phyloP scores from a whole-genome alignment of 2,888 invertebrate species.

The Eupithecia subumbrata region DNA sequence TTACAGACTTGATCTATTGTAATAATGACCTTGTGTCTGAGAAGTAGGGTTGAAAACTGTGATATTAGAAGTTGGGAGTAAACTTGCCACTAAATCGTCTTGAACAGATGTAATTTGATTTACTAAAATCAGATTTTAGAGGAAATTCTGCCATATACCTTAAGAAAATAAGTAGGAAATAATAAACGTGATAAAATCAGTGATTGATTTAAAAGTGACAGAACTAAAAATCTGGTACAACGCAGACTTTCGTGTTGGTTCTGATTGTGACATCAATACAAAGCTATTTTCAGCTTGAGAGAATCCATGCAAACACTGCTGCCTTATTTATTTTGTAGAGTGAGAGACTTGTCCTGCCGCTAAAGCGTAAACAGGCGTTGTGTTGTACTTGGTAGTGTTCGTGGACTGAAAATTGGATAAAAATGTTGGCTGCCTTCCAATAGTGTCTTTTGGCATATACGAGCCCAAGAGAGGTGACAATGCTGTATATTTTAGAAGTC shows the following conservation, averaged over 20 bases:
- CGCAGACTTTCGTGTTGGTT: neutral
- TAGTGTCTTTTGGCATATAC: conserved; percentile 17
- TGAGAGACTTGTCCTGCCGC: neutral
- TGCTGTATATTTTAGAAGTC: neutral
- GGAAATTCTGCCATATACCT: neutral
- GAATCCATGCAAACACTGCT: neutral
- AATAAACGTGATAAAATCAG: neutral
- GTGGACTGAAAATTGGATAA: conserved; percentile 22
- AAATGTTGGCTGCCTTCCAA: conserved; percentile 30
- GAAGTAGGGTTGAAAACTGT: conserved; percentile 27
- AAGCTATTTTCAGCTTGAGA: conserved; percentile 7
- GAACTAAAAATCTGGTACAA: neutral
- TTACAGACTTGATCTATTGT: conserved; percentile 40
- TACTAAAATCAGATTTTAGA: neutral
- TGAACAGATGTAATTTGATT: neutral
- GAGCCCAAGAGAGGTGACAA: conserved; percentile 11
- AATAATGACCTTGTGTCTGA: conserved; percentile 15
- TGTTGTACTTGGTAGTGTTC: conserved; percentile 5
- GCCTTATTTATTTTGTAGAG: conserved; percentile 15
- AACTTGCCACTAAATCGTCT: neutral
- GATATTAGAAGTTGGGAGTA: conserved; percentile 37
- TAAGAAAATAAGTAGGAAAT: neutral
- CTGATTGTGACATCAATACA: conserved; percentile 3
- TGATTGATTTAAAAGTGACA: neutral
- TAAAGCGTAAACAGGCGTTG: conserved; percentile 9